Conservation (phyloP, 2,888 invertebrate genomes). For the Eulithis prunata region DNA sequence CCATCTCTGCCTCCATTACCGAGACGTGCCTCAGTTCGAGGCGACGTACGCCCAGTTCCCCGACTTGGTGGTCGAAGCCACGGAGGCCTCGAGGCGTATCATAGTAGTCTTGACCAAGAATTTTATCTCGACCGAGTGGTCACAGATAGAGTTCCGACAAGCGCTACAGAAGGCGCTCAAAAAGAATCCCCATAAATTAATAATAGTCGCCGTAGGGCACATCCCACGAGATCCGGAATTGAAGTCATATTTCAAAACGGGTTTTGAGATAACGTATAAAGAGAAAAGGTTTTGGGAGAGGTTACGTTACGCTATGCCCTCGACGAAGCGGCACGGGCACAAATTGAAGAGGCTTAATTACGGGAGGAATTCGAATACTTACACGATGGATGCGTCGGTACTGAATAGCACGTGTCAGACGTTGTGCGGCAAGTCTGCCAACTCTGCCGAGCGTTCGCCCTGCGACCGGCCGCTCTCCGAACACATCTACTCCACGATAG, state of each 20-base stretch:
- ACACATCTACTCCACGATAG: conserved; percentile 95
- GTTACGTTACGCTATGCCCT: conserved; percentile 94
- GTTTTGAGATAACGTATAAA: conserved; percentile 93
- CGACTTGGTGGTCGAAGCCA: conserved; percentile 92
- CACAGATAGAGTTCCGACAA: conserved; percentile 94
- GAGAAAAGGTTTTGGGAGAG: conserved; percentile 98
- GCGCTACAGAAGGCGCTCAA: conserved; percentile 95
- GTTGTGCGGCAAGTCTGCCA: conserved; percentile 82
- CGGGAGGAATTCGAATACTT: conserved; percentile 92
- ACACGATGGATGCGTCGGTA: conserved; percentile 89
- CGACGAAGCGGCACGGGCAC: conserved; percentile 87
- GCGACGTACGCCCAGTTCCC: conserved; percentile 88
- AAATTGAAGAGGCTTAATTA: conserved; percentile 86
- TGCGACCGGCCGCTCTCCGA: conserved; percentile 91
- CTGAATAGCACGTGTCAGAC: conserved; percentile 86
- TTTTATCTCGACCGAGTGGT: conserved; percentile 97
- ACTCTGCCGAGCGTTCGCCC: conserved; percentile 84
- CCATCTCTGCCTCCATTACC: conserved; percentile 94
- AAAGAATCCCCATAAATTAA: conserved; percentile 92
- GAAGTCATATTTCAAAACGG: conserved; percentile 94
- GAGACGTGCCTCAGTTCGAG: conserved; percentile 91
- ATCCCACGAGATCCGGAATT: conserved; percentile 94
- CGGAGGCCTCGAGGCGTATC: conserved; percentile 93
- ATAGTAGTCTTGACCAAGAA: conserved; percentile 94
- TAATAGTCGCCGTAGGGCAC: conserved; percentile 91